Evolutionary conservation across 2,113 vertebrate species (phyloP).

Genomic region (Poecile atricapillus): DNA sequence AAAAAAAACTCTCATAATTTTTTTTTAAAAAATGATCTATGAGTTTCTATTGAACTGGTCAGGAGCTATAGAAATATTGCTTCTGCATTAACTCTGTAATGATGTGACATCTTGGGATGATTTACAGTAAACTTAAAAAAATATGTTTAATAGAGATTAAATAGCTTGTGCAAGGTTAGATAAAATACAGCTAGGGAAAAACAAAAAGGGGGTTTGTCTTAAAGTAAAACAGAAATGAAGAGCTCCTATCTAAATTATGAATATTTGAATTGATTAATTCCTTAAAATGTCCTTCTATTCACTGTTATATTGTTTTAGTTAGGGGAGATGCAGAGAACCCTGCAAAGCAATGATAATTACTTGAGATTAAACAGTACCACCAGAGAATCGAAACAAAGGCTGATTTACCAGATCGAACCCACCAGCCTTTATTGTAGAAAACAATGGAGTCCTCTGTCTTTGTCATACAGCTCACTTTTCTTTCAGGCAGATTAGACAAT

Average conservation of each 20-base stretch:
- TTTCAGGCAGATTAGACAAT: not conserved
- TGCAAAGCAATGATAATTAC: slow-evolving; percentile 14
- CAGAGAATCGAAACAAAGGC: not conserved
- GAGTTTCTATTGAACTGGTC: not conserved
- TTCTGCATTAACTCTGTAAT: not conserved
- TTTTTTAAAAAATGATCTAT: not conserved
- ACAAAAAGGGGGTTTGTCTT: not conserved
- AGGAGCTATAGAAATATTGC: not conserved
- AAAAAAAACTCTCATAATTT: not conserved
- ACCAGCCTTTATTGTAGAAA: not conserved
- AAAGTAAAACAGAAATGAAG: not conserved
- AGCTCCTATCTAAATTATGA: not conserved
- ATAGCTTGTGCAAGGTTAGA: not conserved
- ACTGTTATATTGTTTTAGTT: not conserved
- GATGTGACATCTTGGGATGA: not conserved
- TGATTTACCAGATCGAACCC: not conserved
- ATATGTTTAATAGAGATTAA: not conserved
- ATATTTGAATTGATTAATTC: not conserved
- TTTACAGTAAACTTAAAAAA: not conserved
- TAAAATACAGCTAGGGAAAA: not conserved
- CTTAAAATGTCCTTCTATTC: not conserved
- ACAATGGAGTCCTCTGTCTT: slow-evolving; percentile 1
- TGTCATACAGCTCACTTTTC: slow-evolving; percentile 1
- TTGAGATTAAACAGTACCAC: slow-evolving; percentile 1
- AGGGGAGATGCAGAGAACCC: not conserved